These are phyloP conservation scores for Brenthis daphne DNA, from an alignment of 2,888 invertebrate species.

Conservation along the genomic window DNA sequence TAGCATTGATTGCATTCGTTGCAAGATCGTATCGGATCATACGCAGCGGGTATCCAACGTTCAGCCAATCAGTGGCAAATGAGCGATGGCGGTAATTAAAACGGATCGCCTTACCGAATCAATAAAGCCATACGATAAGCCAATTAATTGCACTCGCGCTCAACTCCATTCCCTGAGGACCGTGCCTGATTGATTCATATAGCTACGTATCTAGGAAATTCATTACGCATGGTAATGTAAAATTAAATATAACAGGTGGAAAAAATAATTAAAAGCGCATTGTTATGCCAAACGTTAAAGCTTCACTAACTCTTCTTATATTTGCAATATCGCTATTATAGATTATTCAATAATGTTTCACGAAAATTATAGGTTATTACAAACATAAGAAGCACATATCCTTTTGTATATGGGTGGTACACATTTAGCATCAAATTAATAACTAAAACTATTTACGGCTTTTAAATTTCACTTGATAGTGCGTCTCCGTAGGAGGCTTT, in stretches of 20 bases:
- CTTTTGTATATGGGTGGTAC: conserved; percentile 41
- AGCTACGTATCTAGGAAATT: conserved; percentile 37
- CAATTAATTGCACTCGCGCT: conserved; percentile 77
- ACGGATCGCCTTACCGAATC: conserved; percentile 80
- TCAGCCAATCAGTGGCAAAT: conserved; percentile 74
- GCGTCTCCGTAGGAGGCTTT: conserved; percentile 62
- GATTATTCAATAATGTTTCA: background rate
- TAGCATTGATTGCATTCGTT: conserved; percentile 20
- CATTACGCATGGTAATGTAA: conserved; percentile 27
- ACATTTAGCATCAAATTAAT: conserved; percentile 34
- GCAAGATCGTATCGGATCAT: conserved; percentile 30
- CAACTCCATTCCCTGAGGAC: conserved; percentile 58
- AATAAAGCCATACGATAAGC: conserved; percentile 77
- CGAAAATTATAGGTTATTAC: background rate
- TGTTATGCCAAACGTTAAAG: background rate
- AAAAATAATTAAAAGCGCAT: background rate
- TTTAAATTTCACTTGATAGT: conserved; percentile 57
- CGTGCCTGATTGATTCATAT: conserved; percentile 49
- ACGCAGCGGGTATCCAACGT: conserved; percentile 30
- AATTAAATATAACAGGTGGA: conserved; percentile 20
- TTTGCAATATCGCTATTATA: background rate
- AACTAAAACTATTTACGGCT: conserved; percentile 50
- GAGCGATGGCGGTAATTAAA: conserved; percentile 79
- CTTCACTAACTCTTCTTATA: background rate
- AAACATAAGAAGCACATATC: background rate